Evolutionary conservation across 2,888 invertebrate species (phyloP).

Genomic region (Pimpla rufipes): DNA sequence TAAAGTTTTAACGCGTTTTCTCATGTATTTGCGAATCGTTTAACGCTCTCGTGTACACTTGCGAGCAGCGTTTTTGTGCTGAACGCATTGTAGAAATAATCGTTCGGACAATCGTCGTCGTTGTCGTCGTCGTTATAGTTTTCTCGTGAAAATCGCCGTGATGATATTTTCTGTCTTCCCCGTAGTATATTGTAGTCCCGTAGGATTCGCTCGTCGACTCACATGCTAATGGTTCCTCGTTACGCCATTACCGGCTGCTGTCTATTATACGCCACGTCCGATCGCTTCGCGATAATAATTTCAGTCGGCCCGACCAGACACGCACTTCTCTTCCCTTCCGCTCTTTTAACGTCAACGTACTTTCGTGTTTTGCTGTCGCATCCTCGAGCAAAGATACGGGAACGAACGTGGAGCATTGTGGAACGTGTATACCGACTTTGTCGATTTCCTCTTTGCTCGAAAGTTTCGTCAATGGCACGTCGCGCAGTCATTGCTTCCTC

Average conservation of each 20-base stretch:
- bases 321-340: slow-evolving; percentile 47
- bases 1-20: slow-evolving; percentile 28
- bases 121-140: slow-evolving; percentile 25
- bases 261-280: slow-evolving; percentile 63
- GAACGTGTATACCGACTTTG: slow-evolving; percentile 5
- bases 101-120: slow-evolving; percentile 30
- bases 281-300: slow-evolving; percentile 68
- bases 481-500: not conserved
- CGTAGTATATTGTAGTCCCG: not conserved
- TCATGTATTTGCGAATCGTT: slow-evolving; percentile 31
- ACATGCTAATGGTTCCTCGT: slow-evolving; percentile 63
- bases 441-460: not conserved
- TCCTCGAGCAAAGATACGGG: slow-evolving; percentile 14
- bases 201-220: slow-evolving; percentile 4
- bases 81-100: slow-evolving; percentile 43
- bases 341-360: slow-evolving; percentile 34
- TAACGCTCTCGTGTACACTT: slow-evolving; percentile 18
- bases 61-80: slow-evolving; percentile 13
- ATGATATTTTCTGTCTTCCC: slow-evolving; percentile 25
- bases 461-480: not conserved
- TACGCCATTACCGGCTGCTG: slow-evolving; percentile 60
- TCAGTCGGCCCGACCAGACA: slow-evolving; percentile 50
- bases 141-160: slow-evolving; percentile 23
- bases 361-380: slow-evolving; percentile 10
- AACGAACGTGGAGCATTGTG: not conserved